Evolutionary conservation across 2,113 vertebrate genomes (phyloP).

Genomic region (Thinocorus orbignyianus): DNA sequence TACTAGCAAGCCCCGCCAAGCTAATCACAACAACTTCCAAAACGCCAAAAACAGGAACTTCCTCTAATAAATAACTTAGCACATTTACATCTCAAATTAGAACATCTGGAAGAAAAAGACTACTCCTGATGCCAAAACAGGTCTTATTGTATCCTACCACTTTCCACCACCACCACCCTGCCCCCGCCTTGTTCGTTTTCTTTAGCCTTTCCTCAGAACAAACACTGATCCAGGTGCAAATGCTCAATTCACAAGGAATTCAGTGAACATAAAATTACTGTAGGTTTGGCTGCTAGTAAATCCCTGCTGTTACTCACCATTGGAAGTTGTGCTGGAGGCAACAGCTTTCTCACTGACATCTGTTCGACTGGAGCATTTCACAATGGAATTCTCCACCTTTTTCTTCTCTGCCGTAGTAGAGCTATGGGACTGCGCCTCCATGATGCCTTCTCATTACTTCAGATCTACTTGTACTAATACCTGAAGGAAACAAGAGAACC

Average conservation of each 20-base stretch:
- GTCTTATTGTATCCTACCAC: constrained; percentile 19
- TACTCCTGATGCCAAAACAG: constrained; percentile 23
- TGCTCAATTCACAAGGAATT: constrained; percentile 67
- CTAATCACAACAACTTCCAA: constrained; percentile 67
- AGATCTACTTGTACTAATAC: constrained; percentile 80
- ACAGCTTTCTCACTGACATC: constrained; percentile 98
- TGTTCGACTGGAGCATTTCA: constrained; percentile 87
- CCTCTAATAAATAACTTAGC: constrained; percentile 70
- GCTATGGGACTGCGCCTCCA: constrained; percentile 97
- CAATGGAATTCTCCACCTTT: constrained; percentile 94
- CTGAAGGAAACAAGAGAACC: constrained; percentile 68
- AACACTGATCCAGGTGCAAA: constrained; percentile 69
- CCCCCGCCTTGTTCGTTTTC: not conserved
- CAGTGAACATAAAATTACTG: constrained; percentile 56
- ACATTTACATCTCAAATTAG: constrained; percentile 67
- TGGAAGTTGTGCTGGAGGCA: constrained; percentile 98
- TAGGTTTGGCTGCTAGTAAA: constrained; percentile 62
- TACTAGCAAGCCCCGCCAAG: constrained; percentile 33
- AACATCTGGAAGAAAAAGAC: constrained; percentile 67
- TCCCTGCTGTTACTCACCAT: constrained; percentile 83
- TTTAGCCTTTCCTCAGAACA: constrained; percentile 46
- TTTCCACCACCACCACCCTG: not conserved
- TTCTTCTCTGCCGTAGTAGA: constrained; percentile 93
- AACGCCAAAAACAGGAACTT: constrained; percentile 65
- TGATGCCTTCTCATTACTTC: constrained; percentile 95